Evolutionary conservation across 2,113 vertebrate genomes (phyloP).

Genomic region (Merops nubicus): DNA sequence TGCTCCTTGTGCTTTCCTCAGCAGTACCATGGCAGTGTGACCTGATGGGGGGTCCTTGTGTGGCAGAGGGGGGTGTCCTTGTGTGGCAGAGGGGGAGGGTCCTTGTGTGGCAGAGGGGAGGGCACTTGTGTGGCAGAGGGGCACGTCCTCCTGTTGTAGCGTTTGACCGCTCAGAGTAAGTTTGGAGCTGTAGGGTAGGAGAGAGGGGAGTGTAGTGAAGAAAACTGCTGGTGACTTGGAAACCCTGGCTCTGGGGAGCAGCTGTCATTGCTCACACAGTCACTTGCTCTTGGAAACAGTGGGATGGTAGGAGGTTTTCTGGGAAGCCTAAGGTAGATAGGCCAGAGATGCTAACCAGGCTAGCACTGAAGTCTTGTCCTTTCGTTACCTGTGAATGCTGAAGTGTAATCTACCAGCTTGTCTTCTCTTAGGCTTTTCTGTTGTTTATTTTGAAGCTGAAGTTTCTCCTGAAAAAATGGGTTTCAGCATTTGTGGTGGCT

Average conservation of each 20-base stretch:
- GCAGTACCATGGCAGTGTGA: rapidly evolving
- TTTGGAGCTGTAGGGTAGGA: background rate
- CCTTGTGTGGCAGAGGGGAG: too few species aligned
- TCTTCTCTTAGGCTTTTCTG: constrained; percentile 13
- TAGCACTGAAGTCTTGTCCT: background rate
- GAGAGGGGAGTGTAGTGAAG: too few species aligned
- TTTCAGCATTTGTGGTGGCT: constrained; percentile 31
- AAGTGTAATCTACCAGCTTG: background rate
- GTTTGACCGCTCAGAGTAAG: too few species aligned
- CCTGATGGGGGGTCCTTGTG: background rate
- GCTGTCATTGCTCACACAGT: rapidly evolving
- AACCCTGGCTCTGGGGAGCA: background rate
- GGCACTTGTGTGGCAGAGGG: too few species aligned
- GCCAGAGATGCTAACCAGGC: background rate
- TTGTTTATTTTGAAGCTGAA: constrained; percentile 55
- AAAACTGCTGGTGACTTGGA: background rate
- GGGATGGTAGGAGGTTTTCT: background rate
- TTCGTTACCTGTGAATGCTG: background rate
- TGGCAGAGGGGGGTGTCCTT: too few species aligned
- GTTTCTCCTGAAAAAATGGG: constrained; percentile 66
- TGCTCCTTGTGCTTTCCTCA: rapidly evolving
- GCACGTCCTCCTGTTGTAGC: rapidly evolving
- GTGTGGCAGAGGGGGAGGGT: too few species aligned
- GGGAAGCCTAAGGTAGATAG: background rate
- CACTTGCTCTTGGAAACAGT: background rate